A percentile compares a stretch with the other conserved stretches of the same genome.
These are phyloP conservation scores for Xestia rhomboidea DNA, from an alignment of 2,888 invertebrate species.

Conservation along the genomic window DNA sequence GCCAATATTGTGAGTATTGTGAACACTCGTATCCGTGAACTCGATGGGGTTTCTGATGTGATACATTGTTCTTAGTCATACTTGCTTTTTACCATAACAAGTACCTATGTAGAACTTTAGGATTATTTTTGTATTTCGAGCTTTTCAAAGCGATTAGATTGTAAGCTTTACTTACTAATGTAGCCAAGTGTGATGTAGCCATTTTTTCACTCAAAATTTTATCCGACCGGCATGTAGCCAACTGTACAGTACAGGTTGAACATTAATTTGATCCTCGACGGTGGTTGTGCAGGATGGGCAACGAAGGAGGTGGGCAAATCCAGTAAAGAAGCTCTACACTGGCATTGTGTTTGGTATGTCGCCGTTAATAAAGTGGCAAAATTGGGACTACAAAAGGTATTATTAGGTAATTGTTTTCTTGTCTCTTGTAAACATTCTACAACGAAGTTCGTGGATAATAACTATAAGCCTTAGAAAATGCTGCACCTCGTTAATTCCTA, in stretches of 20 bases:
- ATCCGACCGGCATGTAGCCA: not conserved
- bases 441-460: not conserved
- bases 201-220: not conserved
- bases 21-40: conserved; percentile 59
- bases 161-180: not conserved
- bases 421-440: not conserved
- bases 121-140: not conserved
- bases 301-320: not conserved
- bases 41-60: conserved; percentile 60
- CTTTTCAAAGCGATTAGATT: not conserved
- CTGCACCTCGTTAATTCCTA: not conserved
- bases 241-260: not conserved
- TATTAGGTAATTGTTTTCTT: too few species aligned
- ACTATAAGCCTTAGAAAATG: not conserved
- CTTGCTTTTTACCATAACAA: conserved; percentile 25
- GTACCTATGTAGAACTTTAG: conserved; percentile 14
- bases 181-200: not conserved
- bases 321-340: not conserved
- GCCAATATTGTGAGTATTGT: conserved; percentile 63
- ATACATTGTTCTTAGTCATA: conserved; percentile 50
- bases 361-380: not conserved
- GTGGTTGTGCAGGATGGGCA: not conserved
- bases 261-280: not conserved
- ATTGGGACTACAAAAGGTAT: not conserved
- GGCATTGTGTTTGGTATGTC: not conserved